phyloP scores from a whole-genome alignment of 1,140 invertebrate species.

The Amphibalanus amphitrite region DNA sequence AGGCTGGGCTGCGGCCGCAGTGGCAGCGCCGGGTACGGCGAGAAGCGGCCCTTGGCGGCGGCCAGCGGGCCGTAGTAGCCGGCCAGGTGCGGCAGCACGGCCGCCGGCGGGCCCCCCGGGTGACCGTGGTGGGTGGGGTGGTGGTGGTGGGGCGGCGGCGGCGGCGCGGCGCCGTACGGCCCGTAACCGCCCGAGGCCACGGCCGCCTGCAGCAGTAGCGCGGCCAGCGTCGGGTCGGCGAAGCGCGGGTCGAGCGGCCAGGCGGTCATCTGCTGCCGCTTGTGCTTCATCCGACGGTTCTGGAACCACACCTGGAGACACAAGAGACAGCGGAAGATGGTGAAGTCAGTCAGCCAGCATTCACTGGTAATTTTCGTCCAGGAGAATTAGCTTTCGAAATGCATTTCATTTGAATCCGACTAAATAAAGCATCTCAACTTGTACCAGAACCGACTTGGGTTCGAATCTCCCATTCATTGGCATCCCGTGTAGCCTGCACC shows the following conservation, averaged over 20 bases:
- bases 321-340: constrained; percentile 19
- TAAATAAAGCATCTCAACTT: too few relatives aligned
- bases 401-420: too few relatives aligned
- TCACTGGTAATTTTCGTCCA: background rate
- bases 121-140: background rate
- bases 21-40: background rate
- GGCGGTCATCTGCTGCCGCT: constrained; percentile 75
- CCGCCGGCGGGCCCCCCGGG: too few relatives aligned
- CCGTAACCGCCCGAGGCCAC: constrained; percentile 26
- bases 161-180: background rate
- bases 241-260: constrained; percentile 54
- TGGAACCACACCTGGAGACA: constrained; percentile 89
- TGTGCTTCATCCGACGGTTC: constrained; percentile 98
- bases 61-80: background rate
- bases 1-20: background rate
- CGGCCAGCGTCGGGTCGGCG: constrained; percentile 75
- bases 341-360: background rate
- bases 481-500: too few relatives aligned
- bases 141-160: too few relatives aligned
- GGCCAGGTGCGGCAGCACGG: too few relatives aligned
- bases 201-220: constrained; percentile 74
- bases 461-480: too few relatives aligned
- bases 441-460: too few relatives aligned
- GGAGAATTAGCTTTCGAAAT: background rate
- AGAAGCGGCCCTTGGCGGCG: background rate